These are phyloP conservation scores for Ianthella basta DNA, from an alignment of 37 sponge, comb jelly and placozoan species.

Conservation along the genomic window DNA sequence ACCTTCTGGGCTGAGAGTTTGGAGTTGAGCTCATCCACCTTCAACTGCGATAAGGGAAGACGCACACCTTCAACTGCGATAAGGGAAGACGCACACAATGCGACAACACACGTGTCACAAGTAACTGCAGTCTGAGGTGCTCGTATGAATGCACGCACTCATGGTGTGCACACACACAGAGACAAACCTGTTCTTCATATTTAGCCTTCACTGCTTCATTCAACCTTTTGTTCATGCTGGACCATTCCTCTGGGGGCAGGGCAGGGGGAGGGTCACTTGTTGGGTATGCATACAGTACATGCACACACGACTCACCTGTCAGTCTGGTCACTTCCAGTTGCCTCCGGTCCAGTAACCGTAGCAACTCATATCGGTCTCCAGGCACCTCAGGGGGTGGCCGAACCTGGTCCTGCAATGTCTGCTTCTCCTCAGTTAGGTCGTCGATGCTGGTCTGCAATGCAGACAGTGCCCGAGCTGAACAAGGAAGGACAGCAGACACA, in stretches of 20 bases:
- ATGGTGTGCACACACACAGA: neutral
- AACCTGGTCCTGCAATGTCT: slow-evolving; percentile 41
- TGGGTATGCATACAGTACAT: neutral
- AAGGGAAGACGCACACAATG: too few relatives aligned
- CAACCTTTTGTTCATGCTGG: slow-evolving; percentile 40
- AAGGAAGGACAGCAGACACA: neutral
- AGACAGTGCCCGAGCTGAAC: neutral
- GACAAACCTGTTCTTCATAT: slow-evolving; percentile 50
- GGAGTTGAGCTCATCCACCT: neutral
- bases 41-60: neutral
- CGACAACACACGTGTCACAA: too few relatives aligned
- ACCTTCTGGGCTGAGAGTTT: neutral
- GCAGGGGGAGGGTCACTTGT: too few relatives aligned
- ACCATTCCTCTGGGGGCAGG: slow-evolving; percentile 54
- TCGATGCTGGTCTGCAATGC: neutral
- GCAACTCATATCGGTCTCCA: slow-evolving; percentile 73
- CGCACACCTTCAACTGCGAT: too few relatives aligned
- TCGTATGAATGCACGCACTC: too few relatives aligned
- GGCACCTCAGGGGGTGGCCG: slow-evolving; percentile 67
- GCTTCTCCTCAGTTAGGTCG: slow-evolving; percentile 34
- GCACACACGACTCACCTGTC: neutral
- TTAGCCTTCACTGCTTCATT: slow-evolving; percentile 43
- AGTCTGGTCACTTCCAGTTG: slow-evolving; percentile 67
- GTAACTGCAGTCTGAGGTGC: too few relatives aligned
- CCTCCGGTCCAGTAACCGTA: slow-evolving; percentile 68